phyloP scores from a whole-genome alignment of 2,113 vertebrate species.

The Nycticryphes semicollaris region DNA sequence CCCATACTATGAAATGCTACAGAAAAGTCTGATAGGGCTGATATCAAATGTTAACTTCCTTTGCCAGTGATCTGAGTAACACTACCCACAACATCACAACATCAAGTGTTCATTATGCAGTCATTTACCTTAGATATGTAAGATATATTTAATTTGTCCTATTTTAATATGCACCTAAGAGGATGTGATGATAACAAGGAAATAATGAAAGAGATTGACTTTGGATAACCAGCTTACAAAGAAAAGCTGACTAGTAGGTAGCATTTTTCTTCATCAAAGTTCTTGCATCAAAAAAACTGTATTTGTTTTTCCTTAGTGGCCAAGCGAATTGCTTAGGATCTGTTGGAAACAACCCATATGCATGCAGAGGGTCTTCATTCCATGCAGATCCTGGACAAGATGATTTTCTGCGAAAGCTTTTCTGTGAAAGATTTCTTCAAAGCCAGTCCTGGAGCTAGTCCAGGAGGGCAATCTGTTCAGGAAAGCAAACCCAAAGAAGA shows the following conservation, averaged over 20 bases:
- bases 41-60: neutral
- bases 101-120: neutral
- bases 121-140: neutral
- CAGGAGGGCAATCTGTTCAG: neutral
- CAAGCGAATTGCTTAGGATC: neutral
- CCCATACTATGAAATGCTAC: neutral
- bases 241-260: neutral
- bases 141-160: neutral
- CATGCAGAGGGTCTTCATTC: neutral
- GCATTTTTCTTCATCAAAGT: neutral
- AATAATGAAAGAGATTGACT: neutral
- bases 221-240: neutral
- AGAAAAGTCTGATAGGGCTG: neutral
- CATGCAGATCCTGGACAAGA: neutral
- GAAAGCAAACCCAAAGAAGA: neutral
- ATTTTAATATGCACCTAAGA: neutral
- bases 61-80: neutral
- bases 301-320: neutral
- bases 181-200: neutral
- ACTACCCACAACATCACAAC: neutral
- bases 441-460: neutral
- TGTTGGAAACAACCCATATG: neutral
- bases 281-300: neutral
- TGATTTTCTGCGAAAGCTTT: neutral
- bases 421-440: constrained; percentile 9